These are phyloP conservation scores for Zaprionus bogoriensis DNA, from an alignment of 2,888 invertebrate species.

Conservation along the genomic window DNA sequence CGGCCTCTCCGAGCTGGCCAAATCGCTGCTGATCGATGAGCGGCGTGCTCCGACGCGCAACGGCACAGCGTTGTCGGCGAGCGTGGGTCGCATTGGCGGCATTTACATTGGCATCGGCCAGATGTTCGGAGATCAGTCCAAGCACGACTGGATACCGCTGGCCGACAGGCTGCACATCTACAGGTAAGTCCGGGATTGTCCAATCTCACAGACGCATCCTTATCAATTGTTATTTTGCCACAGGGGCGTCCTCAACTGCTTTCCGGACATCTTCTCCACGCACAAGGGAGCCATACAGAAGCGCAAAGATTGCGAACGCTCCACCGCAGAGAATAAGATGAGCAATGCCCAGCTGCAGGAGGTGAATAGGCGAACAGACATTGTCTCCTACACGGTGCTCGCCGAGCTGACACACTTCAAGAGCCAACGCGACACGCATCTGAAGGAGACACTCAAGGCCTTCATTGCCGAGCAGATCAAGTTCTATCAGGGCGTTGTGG, in stretches of 20 bases:
- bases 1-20: slow-evolving; percentile 92
- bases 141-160: slow-evolving; percentile 94
- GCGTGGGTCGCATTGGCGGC: slow-evolving; percentile 93
- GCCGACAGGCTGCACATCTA: slow-evolving; percentile 96
- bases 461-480: slow-evolving; percentile 94
- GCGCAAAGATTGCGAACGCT: slow-evolving; percentile 93
- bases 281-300: slow-evolving; percentile 96
- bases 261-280: slow-evolving; percentile 94
- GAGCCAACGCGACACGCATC: slow-evolving; percentile 91
- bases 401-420: slow-evolving; percentile 98
- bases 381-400: slow-evolving; percentile 95
- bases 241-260: slow-evolving; percentile 93
- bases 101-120: slow-evolving; percentile 95
- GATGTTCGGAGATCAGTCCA: slow-evolving; percentile 95
- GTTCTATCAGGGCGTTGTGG: slow-evolving; percentile 94
- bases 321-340: slow-evolving; percentile 91
- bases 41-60: slow-evolving; percentile 85
- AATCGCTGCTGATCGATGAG: slow-evolving; percentile 91
- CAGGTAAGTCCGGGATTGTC: slow-evolving; percentile 80
- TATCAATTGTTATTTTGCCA: not conserved
- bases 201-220: not conserved
- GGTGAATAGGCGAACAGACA: slow-evolving; percentile 92
- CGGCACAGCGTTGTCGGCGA: slow-evolving; percentile 89
- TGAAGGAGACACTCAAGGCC: slow-evolving; percentile 92
- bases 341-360: slow-evolving; percentile 91